Conservation (phyloP, 2,888 invertebrate genomes). For the Theretra japonica region DNA sequence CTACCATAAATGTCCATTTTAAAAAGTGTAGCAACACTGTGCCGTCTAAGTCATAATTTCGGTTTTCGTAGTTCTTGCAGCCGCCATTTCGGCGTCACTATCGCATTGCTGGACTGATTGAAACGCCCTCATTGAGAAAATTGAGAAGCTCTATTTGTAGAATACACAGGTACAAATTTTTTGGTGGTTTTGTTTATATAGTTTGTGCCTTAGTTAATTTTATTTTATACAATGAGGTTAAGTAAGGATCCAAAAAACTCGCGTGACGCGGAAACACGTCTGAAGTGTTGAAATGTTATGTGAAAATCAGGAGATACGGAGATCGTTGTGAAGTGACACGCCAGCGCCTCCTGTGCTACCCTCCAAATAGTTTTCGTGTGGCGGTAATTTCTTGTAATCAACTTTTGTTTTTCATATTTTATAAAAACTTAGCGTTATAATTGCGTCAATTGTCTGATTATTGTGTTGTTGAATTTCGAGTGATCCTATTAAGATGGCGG, state of each 20-base stretch:
- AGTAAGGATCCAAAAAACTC: background rate
- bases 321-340: slow-evolving; percentile 44
- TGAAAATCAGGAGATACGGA: slow-evolving; percentile 33
- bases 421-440: background rate
- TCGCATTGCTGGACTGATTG: slow-evolving; percentile 69
- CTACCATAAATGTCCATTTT: background rate
- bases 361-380: slow-evolving; percentile 56
- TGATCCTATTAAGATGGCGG: slow-evolving; percentile 47
- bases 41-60: background rate
- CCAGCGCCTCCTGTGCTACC: slow-evolving; percentile 72
- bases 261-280: slow-evolving; percentile 2
- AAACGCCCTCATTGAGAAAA: slow-evolving; percentile 78
- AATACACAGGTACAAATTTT: slow-evolving; percentile 45
- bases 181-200: slow-evolving; percentile 32
- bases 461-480: slow-evolving; percentile 12
- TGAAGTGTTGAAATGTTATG: slow-evolving; percentile 26
- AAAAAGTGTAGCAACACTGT: slow-evolving; percentile 15
- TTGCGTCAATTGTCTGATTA: background rate
- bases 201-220: slow-evolving; percentile 18
- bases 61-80: slow-evolving; percentile 50
- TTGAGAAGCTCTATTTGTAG: slow-evolving; percentile 57
- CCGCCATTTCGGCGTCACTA: slow-evolving; percentile 77
- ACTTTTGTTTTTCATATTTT: slow-evolving; percentile 41
- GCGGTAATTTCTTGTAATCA: slow-evolving; percentile 60
- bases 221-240: background rate